Evolutionary conservation across 2,888 invertebrate species (phyloP), one percentile per base, ranked within the genome.

Genomic region (Acanthoscelides obtectus): DNA sequence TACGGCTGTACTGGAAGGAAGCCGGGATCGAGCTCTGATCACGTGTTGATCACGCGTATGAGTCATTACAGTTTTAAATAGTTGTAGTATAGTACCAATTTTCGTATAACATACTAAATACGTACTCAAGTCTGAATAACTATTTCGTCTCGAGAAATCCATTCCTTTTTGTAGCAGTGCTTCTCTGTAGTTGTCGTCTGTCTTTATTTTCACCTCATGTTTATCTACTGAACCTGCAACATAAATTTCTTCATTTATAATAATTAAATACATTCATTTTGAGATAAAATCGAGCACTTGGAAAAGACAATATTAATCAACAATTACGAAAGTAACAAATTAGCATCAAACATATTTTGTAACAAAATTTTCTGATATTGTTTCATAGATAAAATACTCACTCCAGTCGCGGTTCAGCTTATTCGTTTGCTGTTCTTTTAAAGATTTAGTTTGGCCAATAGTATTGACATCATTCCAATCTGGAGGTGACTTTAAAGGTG

Each of bases 111-210:
- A 66, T 64, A 64, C 3, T 70, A n/a, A 45, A 27, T 69, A 89
- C 90, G 88, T 86, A 91, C 91, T 91, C 76, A 92, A 88, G 84
- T 93, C 93, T 22, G 91, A 91, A 79, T 92, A 92, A 86, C 92
- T 93, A 86, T 92, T 93, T 72, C 93, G 86, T 70, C 92, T 84
- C 64, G 91, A 90, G 84, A 91, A 92, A 77, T 93, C 93, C 77
- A 93, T 90, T 21, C 86, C 85, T 73, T 88, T 89, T 71, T 88
- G 84, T 22, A 89, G 83, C 74, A 88, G 87, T n/a, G 87, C 83
- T 72, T 88, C 87, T 69, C 87, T 78, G 64, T 86, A 81, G 20
- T 76, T 77, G 66, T 85, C 85, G 27, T 86, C 85, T 3, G 79
- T 75, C 78, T 85, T 85, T 2, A 77, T 76, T 73, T 82, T 84